Evolutionary conservation across 2,797 vertebrate genomes (phyloP), one percentile per base, ranked within the genome.

Genomic region (Glyptemys insculpta): DNA sequence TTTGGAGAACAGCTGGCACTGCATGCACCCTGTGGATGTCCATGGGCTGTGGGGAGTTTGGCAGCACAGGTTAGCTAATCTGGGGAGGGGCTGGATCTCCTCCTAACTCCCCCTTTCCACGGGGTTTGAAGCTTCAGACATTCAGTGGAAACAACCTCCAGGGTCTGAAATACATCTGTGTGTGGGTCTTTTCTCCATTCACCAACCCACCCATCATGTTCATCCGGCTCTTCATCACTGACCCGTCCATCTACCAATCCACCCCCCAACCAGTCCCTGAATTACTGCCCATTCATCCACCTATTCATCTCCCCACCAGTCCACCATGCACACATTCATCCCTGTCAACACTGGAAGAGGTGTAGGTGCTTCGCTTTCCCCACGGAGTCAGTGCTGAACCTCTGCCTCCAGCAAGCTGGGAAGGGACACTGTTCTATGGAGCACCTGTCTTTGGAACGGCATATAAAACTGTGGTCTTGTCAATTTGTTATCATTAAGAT

Each of bases 1-100:
- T 93, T 97, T 96, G 96, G 83, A 87, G 76, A 96, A 89, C 95
- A 96, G 94, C 89, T 96, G 95, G 95, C 97, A 96, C 68, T 65
- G 34, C 91, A 92, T 85, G 92, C 68, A 94, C 83, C 53, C 94
- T 94, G 90, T 82, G 88, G 94, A 95, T 49, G 89, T 91, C 56
- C 9, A 19, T 81, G 86, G 90, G 88, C 86, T 94, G 93, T 95
- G 88, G 91, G 50, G 82, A 95, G 94, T 95, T 87, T 94, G 83
- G 53, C 89, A 90, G 49, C 52, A 88, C 1, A 3, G 86, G 79
- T 95, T 92, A 94, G 91, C 87, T 91, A 41, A 81, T 44, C 86
- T 88, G 84, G 86, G 81, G 91, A 90, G 92, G 93, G 88, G 72
- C 86, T 89, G 89, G 88, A 83, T 89, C 95, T 91, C 89, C 57